Evolutionary conservation across 2,888 invertebrate genomes (phyloP).

Genomic region (Tetranychus piercei): DNA sequence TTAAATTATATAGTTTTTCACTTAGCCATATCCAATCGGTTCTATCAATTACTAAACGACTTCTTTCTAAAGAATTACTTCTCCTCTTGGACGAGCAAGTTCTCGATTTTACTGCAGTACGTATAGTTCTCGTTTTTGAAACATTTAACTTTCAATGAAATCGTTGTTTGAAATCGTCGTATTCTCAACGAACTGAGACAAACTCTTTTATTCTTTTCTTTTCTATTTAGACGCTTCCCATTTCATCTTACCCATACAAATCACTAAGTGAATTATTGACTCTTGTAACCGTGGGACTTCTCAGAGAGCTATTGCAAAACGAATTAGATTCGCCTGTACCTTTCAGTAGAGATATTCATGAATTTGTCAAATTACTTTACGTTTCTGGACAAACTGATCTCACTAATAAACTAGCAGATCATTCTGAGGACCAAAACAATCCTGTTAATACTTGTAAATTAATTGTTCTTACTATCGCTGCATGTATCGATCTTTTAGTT

Average conservation of each 20-base stretch:
- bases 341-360: slow-evolving; percentile 79
- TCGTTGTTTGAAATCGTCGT: no score
- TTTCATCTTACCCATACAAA: slow-evolving; percentile 60
- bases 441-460: slow-evolving; percentile 67
- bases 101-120: slow-evolving; percentile 49
- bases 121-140: background rate
- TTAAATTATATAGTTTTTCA: slow-evolving; percentile 31
- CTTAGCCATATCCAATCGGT: slow-evolving; percentile 31
- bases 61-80: slow-evolving; percentile 63
- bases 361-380: slow-evolving; percentile 71
- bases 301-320: slow-evolving; percentile 77
- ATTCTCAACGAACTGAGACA: no score
- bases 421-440: background rate
- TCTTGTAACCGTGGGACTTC: slow-evolving; percentile 71
- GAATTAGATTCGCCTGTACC: slow-evolving; percentile 66
- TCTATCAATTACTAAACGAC: slow-evolving; percentile 47
- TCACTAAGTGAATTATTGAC: slow-evolving; percentile 86
- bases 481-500: slow-evolving; percentile 86
- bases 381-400: slow-evolving; percentile 80
- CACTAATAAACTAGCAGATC: slow-evolving; percentile 48
- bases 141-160: no score
- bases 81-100: slow-evolving; percentile 65
- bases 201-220: background rate
- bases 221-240: slow-evolving; percentile 26
- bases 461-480: slow-evolving; percentile 88